These are phyloP conservation scores for Bergia sp. DNA, from an alignment of 92 coral and sea anemone genomes.

Conservation along the genomic window DNA sequence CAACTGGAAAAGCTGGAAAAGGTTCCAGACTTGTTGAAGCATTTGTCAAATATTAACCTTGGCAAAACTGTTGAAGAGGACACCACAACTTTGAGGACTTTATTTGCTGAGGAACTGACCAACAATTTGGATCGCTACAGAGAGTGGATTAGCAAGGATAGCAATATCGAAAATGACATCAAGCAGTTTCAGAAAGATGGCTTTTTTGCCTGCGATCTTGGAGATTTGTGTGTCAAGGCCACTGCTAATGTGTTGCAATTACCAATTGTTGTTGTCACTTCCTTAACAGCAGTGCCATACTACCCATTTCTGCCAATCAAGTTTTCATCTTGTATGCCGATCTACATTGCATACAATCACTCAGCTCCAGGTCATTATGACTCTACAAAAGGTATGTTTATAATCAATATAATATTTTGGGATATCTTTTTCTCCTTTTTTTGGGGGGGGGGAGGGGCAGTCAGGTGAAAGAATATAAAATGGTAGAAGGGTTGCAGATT, in stretches of 20 bases:
- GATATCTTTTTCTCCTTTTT: too few species aligned
- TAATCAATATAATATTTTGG: too few species aligned
- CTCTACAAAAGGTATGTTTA: conserved; percentile 67
- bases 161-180: conserved; percentile 38
- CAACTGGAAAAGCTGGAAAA: conserved; percentile 52
- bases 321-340: conserved; percentile 56
- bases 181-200: conserved; percentile 67
- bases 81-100: conserved; percentile 47
- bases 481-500: too few species aligned
- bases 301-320: conserved; percentile 77
- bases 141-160: conserved; percentile 69
- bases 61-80: conserved; percentile 60
- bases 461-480: too few species aligned
- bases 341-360: conserved; percentile 76
- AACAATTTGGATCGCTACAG: conserved; percentile 66
- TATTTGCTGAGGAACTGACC: conserved; percentile 60
- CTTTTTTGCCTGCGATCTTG: conserved; percentile 71
- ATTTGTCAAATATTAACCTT: conserved; percentile 42
- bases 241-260: conserved; percentile 60
- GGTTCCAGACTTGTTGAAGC: conserved; percentile 32
- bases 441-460: too few species aligned
- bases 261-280: conserved; percentile 73
- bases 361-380: conserved; percentile 84
- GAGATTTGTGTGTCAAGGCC: conserved; percentile 77
- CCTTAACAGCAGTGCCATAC: conserved; percentile 63